A percentile compares a stretch with the other conserved stretches of the same genome.
phyloP scores from a whole-genome alignment of 1,140 invertebrate genomes.

The Xylocopa sonorina region DNA sequence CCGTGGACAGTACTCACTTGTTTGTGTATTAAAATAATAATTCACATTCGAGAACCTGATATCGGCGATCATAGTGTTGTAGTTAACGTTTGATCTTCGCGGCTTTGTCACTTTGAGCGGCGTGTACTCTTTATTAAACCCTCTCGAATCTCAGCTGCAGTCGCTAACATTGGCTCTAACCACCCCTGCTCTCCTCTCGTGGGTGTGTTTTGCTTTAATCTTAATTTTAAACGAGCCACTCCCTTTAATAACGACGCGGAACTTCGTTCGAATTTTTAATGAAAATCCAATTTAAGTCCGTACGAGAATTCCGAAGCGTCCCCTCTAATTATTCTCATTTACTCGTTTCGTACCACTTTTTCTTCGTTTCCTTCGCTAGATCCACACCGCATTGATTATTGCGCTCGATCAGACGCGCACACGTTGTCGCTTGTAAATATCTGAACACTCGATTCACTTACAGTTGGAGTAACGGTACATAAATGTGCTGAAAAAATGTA shows the following conservation, averaged over 20 bases:
- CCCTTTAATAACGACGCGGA: conserved; percentile 28
- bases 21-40: too few relatives aligned
- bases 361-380: neutral
- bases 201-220: conserved; percentile 31
- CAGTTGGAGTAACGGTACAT: too few relatives aligned
- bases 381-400: neutral
- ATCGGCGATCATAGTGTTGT: too few relatives aligned
- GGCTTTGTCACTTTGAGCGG: neutral
- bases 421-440: too few relatives aligned
- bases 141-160: neutral
- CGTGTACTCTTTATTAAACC: conserved; percentile 11
- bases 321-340: neutral
- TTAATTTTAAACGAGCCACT: neutral
- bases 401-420: neutral
- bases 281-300: conserved; percentile 29
- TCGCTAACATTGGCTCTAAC: conserved; percentile 8
- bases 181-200: too few relatives aligned
- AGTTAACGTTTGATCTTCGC: too few relatives aligned
- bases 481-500: too few relatives aligned
- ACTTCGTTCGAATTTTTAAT: conserved; percentile 4
- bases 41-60: too few relatives aligned
- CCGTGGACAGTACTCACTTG: too few relatives aligned
- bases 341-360: too few relatives aligned
- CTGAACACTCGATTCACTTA: too few relatives aligned
- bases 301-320: too few relatives aligned